Base-by-base conservation (phyloP, 1,140 invertebrate genomes). In the Meteorus sp. region DNA sequence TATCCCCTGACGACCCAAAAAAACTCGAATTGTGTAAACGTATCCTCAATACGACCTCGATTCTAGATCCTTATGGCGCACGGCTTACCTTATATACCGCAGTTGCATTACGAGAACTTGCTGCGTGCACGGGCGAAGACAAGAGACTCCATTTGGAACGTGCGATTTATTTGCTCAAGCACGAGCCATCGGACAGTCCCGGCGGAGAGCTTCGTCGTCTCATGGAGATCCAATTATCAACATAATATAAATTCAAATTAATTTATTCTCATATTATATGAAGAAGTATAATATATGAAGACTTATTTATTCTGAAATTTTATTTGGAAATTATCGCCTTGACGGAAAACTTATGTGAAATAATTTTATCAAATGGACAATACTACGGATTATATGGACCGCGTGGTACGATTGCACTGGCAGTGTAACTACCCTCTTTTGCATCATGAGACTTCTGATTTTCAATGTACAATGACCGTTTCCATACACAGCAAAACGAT, bases 31-130 rank as follows among this genome's bases (percentile, higher is more conserved):
- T 90, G 68, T 91, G 89, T 59, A 79, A 84, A 48, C 85, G 89
- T 47, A 75, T 92, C 0, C 77, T 90, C 50, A 73, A 79, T 4
- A 82, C 87, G 1, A 88, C 86, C 0, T 78, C 73, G 37, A 84
- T 78, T 17, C 71, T 92, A 23, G 90, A 92, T 78, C 89, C 89
- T 2, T 80, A 85, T 31, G 86, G 86, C 55, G 81, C 85, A 2
- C 83, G 90, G 61, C 74, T 92, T 1, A 82, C 84, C 47, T 79
- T 92, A 27, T 92, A 92, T 65, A 82, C 84, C 1, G 85, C 85
- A n/a, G 87, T 91, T 17, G 77, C 90, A 25, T 79, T 87, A 31
- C 84, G 89, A 51, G 90, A 92, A 74, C 75, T 91, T 2, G 71
- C 77, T 72, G 84, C 55, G 73, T 86, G 65, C 84, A 84, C 13